phyloP scores from a whole-genome alignment of 2,113 vertebrate genomes.

The Lipotes vexillifer region DNA sequence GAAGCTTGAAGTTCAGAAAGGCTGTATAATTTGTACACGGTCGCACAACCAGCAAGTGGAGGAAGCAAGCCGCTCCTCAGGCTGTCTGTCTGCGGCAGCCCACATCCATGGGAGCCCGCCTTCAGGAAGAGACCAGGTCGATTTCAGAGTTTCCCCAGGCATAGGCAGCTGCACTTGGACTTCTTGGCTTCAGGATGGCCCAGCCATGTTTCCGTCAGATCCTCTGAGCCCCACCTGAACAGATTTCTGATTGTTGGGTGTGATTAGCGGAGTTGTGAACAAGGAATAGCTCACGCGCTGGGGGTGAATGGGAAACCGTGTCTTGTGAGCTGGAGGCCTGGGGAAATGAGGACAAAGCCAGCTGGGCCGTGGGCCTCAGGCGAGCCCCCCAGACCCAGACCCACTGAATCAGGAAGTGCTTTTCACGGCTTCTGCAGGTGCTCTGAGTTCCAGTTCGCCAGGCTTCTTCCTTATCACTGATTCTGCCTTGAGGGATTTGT shows the following conservation, averaged over 20 bases:
- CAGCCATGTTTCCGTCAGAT: background rate
- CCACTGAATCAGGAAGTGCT: background rate
- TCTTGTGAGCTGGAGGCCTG: background rate
- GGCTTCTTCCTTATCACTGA: background rate
- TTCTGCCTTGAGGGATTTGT: background rate
- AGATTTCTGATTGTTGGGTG: background rate
- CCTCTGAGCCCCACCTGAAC: background rate
- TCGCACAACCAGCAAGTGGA: background rate
- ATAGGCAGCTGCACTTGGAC: background rate
- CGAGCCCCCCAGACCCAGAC: background rate
- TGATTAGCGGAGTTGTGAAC: background rate
- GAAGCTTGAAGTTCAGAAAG: background rate
- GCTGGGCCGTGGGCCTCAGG: background rate
- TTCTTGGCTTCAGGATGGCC: background rate
- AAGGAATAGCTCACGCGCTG: background rate
- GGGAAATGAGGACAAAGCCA: background rate
- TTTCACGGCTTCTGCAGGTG: background rate
- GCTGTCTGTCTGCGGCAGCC: background rate
- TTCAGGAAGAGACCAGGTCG: background rate
- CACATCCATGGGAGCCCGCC: fast-evolving
- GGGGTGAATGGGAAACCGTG: background rate
- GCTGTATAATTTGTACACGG: background rate
- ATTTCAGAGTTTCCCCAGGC: no score
- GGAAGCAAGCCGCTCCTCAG: background rate
- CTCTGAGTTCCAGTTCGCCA: background rate